phyloP scores from a whole-genome alignment of 2,113 vertebrate species.

The Gobiocypris rarus region DNA sequence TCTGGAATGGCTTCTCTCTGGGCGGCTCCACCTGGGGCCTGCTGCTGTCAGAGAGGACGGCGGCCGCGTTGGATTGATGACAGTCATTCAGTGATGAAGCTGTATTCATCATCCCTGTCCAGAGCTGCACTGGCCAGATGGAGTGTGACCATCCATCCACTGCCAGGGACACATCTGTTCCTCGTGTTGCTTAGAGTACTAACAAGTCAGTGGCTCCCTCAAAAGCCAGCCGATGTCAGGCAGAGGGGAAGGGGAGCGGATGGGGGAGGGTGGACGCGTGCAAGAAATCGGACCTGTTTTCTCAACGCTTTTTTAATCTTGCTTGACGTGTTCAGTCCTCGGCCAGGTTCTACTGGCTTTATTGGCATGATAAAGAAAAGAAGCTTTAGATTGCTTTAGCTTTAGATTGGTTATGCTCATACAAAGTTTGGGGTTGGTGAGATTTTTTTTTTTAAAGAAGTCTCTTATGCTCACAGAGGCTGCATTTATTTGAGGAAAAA shows the following conservation, averaged over 20 bases:
- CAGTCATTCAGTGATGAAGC: conserved; percentile 99
- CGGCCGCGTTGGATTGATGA: conserved; percentile 97
- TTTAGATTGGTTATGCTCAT: too few species aligned
- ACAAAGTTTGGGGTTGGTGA: too few species aligned
- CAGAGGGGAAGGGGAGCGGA: conserved; percentile 9
- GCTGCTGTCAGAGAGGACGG: conserved; percentile 93
- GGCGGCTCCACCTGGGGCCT: conserved; percentile 94
- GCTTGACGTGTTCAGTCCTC: background rate
- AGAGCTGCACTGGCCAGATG: conserved; percentile 99
- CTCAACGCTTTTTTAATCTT: background rate
- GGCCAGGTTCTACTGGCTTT: background rate
- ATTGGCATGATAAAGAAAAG: background rate
- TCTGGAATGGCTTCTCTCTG: conserved; percentile 86
- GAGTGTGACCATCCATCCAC: conserved; percentile 99
- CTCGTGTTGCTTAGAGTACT: conserved; percentile 96
- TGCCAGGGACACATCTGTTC: conserved; percentile 99
- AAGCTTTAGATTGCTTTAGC: too few species aligned
- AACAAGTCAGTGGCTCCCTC: conserved; percentile 98
- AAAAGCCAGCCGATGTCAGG: conserved; percentile 89
- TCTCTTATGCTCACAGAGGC: background rate
- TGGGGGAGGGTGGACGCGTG: background rate
- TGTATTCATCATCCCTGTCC: conserved; percentile 99
- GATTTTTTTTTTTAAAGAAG: too few species aligned
- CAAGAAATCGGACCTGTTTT: conserved; percentile 36
- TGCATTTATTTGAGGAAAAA: background rate